These are phyloP conservation scores for Siphlonurus alternatus DNA, from an alignment of 2,888 invertebrate genomes.

Conservation along the genomic window DNA sequence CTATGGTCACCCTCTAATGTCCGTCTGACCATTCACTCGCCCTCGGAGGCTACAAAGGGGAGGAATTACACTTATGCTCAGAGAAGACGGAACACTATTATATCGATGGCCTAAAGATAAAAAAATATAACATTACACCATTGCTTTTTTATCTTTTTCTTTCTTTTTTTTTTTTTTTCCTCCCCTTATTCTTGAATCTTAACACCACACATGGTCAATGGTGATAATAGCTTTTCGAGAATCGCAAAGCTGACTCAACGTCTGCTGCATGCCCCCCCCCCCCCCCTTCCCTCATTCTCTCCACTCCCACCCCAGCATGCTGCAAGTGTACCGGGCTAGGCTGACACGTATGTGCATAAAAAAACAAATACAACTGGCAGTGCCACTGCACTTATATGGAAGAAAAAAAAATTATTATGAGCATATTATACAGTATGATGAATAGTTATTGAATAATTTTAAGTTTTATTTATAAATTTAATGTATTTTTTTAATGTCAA, in stretches of 20 bases:
- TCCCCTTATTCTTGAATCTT: neutral
- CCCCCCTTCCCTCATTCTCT: too few species aligned
- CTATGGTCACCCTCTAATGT: neutral
- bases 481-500: too few species aligned
- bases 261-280: neutral
- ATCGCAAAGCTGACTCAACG: neutral
- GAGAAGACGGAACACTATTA: neutral
- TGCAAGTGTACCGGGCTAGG: too few species aligned
- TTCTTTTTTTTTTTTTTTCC: neutral
- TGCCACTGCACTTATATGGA: too few species aligned
- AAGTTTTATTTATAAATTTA: too few species aligned
- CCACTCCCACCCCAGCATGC: too few species aligned
- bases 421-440: too few species aligned
- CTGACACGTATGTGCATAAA: too few species aligned
- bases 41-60: neutral
- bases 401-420: too few species aligned
- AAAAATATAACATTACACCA: neutral
- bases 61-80: neutral
- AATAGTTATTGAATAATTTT: too few species aligned
- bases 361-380: too few species aligned
- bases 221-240: neutral
- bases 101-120: neutral
- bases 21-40: neutral
- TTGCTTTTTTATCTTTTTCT: neutral
- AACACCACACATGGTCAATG: neutral